Evolutionary conservation across 2,888 invertebrate genomes (phyloP).

Genomic region (Cryptocheilus praepositus): DNA sequence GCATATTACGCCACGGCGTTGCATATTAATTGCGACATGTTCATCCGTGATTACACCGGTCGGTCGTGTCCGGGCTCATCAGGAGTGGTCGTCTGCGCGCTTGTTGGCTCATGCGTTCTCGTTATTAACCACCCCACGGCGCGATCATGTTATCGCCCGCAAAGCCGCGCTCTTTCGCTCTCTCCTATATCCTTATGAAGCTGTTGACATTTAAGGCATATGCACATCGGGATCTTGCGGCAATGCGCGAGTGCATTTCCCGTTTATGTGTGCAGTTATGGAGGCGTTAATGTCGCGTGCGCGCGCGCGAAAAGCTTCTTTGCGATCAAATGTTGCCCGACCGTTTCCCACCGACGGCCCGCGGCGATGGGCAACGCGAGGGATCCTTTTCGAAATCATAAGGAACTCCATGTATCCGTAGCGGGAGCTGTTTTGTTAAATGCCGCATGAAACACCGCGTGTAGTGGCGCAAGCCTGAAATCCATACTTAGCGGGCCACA

Average conservation of each 20-base stretch:
- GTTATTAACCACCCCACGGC: too few species aligned
- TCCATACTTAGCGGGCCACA: too few species aligned
- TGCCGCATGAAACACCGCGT: too few species aligned
- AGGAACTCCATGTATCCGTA: background rate
- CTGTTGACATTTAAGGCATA: conserved; percentile 28
- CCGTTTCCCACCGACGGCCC: background rate
- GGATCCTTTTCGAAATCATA: conserved; percentile 12
- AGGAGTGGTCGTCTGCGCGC: too few species aligned
- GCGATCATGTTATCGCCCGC: background rate
- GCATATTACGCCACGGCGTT: too few species aligned
- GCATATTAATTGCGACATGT: too few species aligned
- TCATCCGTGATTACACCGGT: too few species aligned
- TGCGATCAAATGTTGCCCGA: background rate
- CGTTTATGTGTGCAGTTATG: conserved; percentile 27
- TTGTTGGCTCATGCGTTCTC: too few species aligned
- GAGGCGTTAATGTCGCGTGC: conserved; percentile 20
- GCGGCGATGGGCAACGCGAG: background rate
- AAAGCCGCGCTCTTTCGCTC: background rate
- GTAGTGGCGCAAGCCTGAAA: too few species aligned
- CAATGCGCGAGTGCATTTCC: conserved; percentile 15
- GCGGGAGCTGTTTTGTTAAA: too few species aligned
- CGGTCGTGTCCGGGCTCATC: too few species aligned
- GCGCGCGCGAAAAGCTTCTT: conserved; percentile 10
- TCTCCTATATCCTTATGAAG: conserved; percentile 26
- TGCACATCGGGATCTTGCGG: conserved; percentile 4